Percentiles rank a stretch among this genome's conserved stretches.
phyloP scores from a whole-genome alignment of 2,797 vertebrate species.

The Meda fulgida region DNA sequence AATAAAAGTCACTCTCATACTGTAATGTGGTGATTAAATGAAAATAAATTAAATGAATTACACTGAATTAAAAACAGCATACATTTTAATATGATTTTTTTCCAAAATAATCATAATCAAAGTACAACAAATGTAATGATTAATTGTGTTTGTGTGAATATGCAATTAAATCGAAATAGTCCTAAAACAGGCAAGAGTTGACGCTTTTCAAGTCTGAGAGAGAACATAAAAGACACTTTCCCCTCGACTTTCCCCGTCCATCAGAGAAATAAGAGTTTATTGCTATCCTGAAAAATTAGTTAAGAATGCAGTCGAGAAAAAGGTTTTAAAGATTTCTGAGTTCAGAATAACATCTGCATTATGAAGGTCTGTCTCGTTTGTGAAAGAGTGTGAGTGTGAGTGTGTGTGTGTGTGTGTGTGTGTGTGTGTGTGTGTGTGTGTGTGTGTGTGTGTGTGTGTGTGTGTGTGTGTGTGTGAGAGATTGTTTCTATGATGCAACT shows the following conservation, averaged over 20 bases:
- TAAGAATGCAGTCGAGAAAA: not conserved
- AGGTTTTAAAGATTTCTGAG: not conserved
- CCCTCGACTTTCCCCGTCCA: not conserved
- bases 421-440: not conserved
- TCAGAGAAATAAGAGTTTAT: not conserved
- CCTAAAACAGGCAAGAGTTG: not conserved
- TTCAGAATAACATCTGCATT: not conserved
- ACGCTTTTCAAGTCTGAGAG: conserved; percentile 70
- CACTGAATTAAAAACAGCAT: not conserved
- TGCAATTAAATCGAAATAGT: not conserved
- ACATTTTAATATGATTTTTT: not conserved
- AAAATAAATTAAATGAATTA: not conserved
- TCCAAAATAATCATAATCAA: not conserved
- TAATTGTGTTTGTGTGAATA: not conserved
- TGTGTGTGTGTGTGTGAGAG: conserved; percentile 8
- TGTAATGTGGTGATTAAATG: not conserved
- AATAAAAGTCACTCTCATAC: not conserved
- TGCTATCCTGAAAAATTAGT: not conserved
- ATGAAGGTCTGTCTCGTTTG: no score
- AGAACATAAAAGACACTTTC: conserved; percentile 35
- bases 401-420: conserved; percentile 9
- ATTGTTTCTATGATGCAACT: conserved; percentile 48
- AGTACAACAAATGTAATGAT: not conserved
- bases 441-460: conserved; percentile 17
- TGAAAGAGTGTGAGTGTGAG: not conserved